Percentiles rank a stretch among this genome's conserved stretches.
These are phyloP conservation scores for Amiota minor DNA, from an alignment of 2,888 invertebrate species.

Conservation along the genomic window DNA sequence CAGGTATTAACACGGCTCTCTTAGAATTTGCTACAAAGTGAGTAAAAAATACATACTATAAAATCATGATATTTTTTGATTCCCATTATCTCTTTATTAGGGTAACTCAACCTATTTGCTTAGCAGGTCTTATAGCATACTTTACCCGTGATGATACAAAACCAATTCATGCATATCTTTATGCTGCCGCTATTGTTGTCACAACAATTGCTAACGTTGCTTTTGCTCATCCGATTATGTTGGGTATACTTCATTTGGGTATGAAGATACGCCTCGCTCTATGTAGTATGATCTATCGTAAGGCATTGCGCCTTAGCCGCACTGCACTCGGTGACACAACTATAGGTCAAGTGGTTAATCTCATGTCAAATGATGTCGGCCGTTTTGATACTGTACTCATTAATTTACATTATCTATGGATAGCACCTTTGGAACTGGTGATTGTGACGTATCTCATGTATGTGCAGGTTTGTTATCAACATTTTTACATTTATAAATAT, in stretches of 20 bases:
- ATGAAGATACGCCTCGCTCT: conserved; percentile 81
- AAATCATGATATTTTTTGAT: not conserved
- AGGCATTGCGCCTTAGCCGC: conserved; percentile 79
- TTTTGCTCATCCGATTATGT: conserved; percentile 90
- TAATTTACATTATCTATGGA: conserved; percentile 93
- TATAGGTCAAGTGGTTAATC: conserved; percentile 85
- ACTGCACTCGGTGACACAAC: conserved; percentile 85
- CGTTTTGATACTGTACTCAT: conserved; percentile 79
- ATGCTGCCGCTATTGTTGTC: conserved; percentile 83
- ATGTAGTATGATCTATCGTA: conserved; percentile 82
- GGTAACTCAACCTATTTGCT: conserved; percentile 78
- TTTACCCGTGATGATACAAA: conserved; percentile 70
- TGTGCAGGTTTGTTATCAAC: conserved; percentile 73
- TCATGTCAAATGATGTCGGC: conserved; percentile 96
- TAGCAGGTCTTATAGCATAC: conserved; percentile 78
- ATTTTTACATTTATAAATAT: not conserved
- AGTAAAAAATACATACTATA: conserved; percentile 36
- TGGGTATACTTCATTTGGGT: conserved; percentile 80
- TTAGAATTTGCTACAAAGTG: conserved; percentile 78
- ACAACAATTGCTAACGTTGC: conserved; percentile 84
- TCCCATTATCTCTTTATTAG: conserved; percentile 64
- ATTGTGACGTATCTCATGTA: conserved; percentile 87
- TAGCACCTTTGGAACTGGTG: conserved; percentile 88
- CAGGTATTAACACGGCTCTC: conserved; percentile 77
- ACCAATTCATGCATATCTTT: conserved; percentile 80